Evolutionary conservation across 2,888 invertebrate genomes (phyloP).

Genomic region (Melanargia galathea): DNA sequence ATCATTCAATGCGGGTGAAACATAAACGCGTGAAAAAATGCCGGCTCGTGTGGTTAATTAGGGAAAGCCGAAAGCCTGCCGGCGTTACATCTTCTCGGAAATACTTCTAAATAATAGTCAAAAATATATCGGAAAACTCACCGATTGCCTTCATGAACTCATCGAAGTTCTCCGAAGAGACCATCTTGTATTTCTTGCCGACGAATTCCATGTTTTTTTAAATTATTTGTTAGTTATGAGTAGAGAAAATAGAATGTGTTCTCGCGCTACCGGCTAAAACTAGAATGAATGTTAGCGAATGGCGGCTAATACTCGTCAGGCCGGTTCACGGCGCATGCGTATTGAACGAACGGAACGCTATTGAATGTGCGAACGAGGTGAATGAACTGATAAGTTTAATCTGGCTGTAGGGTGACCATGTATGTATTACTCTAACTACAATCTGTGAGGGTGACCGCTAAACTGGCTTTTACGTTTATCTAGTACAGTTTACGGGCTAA

Average conservation of each 20-base stretch:
- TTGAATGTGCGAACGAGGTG: conserved; percentile 45
- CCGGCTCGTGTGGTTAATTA: conserved; percentile 40
- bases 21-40: conserved; percentile 29
- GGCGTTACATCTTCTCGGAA: conserved; percentile 46
- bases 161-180: conserved; percentile 91
- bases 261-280: conserved; percentile 56
- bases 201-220: conserved; percentile 70
- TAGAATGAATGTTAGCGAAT: conserved; percentile 54
- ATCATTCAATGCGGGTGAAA: conserved; percentile 27
- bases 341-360: conserved; percentile 47
- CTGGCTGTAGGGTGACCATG: conserved; percentile 15
- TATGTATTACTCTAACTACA: background rate
- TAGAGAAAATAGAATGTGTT: conserved; percentile 45
- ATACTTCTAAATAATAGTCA: conserved; percentile 44
- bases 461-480: background rate
- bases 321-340: conserved; percentile 44
- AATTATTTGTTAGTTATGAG: conserved; percentile 41
- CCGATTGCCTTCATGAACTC: conserved; percentile 94
- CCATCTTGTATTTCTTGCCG: conserved; percentile 92
- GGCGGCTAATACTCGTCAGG: conserved; percentile 39
- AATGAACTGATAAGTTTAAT: conserved; percentile 43
- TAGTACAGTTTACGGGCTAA: background rate
- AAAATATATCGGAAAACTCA: conserved; percentile 73
- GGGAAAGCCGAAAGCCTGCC: conserved; percentile 65
- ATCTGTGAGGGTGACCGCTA: background rate